A percentile compares a stretch with the other conserved stretches of the same genome.
phyloP scores from a whole-genome alignment of 2,888 invertebrate species.

The Ornithoptera alexandrae region DNA sequence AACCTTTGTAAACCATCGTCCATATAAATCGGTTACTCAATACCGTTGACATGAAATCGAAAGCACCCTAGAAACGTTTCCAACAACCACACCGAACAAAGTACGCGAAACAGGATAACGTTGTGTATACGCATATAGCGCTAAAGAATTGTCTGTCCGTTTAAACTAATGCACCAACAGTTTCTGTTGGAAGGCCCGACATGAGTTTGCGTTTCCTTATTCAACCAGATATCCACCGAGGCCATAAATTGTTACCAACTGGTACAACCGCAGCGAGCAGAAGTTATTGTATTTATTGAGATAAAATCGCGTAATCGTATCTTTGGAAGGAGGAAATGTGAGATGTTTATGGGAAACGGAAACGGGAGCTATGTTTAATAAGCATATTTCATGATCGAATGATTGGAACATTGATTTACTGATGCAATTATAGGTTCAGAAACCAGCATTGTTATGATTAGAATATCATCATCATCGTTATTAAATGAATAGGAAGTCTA shows the following conservation, averaged over 20 bases:
- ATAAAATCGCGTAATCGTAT: slow-evolving; percentile 15
- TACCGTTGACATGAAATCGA: no score
- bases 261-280: neutral
- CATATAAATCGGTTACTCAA: no score
- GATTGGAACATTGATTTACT: neutral
- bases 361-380: neutral
- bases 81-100: neutral
- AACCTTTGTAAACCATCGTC: no score
- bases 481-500: no score
- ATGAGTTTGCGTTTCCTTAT: slow-evolving; percentile 20
- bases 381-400: neutral
- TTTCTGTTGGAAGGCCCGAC: slow-evolving; percentile 11
- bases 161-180: slow-evolving; percentile 17
- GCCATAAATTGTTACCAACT: slow-evolving; percentile 19
- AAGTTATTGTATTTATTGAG: slow-evolving; percentile 22
- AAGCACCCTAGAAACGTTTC: no score
- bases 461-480: no score
- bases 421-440: no score
- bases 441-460: no score
- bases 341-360: neutral
- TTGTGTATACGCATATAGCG: slow-evolving; percentile 8
- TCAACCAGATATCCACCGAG: slow-evolving; percentile 17
- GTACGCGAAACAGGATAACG: slow-evolving; percentile 8
- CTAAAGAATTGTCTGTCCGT: slow-evolving; percentile 12
- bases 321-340: neutral